A percentile compares a stretch with the other conserved stretches of the same genome.
phyloP scores from a whole-genome alignment of 2,113 vertebrate species.

The Rhinolophus sinicus region DNA sequence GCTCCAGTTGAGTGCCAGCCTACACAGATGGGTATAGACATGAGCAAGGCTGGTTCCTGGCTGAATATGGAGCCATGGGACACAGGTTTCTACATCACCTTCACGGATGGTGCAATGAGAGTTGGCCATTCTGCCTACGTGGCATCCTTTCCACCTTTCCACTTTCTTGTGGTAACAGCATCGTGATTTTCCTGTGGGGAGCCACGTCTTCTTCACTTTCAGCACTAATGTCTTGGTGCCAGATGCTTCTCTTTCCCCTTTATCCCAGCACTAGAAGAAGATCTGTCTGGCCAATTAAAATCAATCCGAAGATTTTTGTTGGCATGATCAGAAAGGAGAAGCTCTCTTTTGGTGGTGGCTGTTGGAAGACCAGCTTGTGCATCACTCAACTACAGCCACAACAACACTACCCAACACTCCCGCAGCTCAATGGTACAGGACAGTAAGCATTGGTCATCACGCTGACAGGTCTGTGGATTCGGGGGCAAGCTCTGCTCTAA shows the following conservation, averaged over 20 bases:
- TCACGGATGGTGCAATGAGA: not conserved
- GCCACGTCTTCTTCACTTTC: not conserved
- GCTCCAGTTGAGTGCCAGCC: not conserved
- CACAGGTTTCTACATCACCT: no score
- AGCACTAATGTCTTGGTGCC: not conserved
- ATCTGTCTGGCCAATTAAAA: not conserved
- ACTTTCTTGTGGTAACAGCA: not conserved
- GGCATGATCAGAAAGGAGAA: not conserved
- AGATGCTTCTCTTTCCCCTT: not conserved
- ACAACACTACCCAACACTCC: accelerated
- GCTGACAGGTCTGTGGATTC: no score
- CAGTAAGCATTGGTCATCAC: not conserved
- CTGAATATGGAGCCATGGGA: not conserved
- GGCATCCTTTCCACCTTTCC: not conserved
- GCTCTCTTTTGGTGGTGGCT: not conserved
- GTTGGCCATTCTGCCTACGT: not conserved
- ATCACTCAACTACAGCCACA: not conserved
- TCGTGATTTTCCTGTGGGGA: not conserved
- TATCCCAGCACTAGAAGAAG: not conserved
- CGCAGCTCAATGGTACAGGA: accelerated
- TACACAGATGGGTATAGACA: not conserved
- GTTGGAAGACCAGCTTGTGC: not conserved
- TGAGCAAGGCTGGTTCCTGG: not conserved
- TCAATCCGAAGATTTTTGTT: not conserved
- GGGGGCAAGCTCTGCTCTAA: no score